A percentile compares a stretch with the other conserved stretches of the same genome.
phyloP scores from a whole-genome alignment of 2,797 vertebrate genomes.

The Valencia hispanica region DNA sequence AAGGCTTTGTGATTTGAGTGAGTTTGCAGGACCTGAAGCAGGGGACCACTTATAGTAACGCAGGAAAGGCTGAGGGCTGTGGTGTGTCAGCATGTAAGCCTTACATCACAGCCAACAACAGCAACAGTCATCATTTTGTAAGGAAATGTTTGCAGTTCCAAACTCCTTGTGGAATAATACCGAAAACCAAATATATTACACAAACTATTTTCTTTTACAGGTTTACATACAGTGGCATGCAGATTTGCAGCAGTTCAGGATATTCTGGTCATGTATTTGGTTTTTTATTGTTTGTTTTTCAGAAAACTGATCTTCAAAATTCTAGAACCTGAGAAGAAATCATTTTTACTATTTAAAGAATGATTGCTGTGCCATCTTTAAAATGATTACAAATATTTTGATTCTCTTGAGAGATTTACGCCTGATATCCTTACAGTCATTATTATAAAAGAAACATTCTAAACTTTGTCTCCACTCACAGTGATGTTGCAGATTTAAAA shows the following conservation, averaged over 20 bases:
- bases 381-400: neutral
- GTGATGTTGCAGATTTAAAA: neutral
- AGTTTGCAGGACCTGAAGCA: neutral
- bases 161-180: neutral
- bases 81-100: neutral
- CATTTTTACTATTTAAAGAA: neutral
- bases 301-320: neutral
- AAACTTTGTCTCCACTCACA: neutral
- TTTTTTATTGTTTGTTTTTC: neutral
- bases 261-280: neutral
- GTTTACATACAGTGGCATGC: neutral
- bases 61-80: neutral
- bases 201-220: neutral
- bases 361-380: neutral
- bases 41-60: neutral
- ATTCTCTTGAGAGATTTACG: neutral
- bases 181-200: neutral
- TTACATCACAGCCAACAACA: neutral
- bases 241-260: neutral
- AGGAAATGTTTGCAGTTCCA: neutral
- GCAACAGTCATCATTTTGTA: conserved; percentile 6
- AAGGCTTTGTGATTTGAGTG: neutral
- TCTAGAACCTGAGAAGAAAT: too few relatives aligned
- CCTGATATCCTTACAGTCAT: neutral
- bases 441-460: neutral